Percentiles rank a stretch among this genome's conserved stretches.
Conservation (phyloP, 1,140 invertebrate species). For the Drosophila saltans region DNA sequence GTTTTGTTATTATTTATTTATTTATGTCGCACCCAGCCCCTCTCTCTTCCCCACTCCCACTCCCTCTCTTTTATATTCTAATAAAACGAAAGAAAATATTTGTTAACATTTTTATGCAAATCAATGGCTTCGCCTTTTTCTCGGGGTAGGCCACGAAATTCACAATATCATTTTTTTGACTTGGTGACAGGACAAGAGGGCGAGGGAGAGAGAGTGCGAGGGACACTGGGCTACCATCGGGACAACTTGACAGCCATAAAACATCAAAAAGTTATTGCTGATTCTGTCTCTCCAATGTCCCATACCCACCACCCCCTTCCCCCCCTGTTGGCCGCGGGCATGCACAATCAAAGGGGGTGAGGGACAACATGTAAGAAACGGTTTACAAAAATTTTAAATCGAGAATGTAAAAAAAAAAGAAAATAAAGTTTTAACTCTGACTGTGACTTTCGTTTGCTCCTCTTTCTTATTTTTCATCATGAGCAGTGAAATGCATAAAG, state of each 20-base stretch:
- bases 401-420: neutral
- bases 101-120: conserved; percentile 79
- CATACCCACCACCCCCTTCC: neutral
- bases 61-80: conserved; percentile 24
- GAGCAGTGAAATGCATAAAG: conserved; percentile 78
- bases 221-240: neutral
- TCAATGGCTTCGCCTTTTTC: conserved; percentile 47
- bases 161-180: conserved; percentile 74
- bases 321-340: neutral
- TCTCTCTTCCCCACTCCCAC: neutral
- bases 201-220: neutral
- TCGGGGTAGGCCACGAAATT: conserved; percentile 49
- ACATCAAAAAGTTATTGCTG: conserved; percentile 77
- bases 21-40: conserved; percentile 11
- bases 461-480: conserved; percentile 58
- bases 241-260: conserved; percentile 80
- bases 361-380: conserved; percentile 13
- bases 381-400: conserved; percentile 24
- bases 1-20: conserved; percentile 47
- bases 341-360: neutral
- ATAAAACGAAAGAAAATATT: conserved; percentile 71
- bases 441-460: conserved; percentile 1
- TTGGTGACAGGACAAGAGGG: conserved; percentile 38
- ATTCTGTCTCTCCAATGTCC: neutral
- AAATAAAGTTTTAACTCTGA: neutral